Evolutionary conservation across 2,888 invertebrate genomes (phyloP).

Genomic region (Conops quadrifasciatus): DNA sequence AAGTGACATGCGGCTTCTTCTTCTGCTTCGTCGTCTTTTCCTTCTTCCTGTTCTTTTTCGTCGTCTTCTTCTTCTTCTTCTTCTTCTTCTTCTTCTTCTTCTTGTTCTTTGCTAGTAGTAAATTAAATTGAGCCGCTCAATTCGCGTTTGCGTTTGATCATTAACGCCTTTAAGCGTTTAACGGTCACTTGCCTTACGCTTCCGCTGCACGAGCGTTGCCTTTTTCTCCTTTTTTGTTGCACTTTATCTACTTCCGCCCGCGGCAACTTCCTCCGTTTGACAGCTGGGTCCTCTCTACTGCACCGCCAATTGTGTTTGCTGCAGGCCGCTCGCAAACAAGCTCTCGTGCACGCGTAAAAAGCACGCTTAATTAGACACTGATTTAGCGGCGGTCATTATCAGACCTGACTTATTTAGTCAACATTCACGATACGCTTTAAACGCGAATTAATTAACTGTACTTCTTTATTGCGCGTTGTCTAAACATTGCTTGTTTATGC

Average conservation of each 20-base stretch:
- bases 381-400: constrained; percentile 14
- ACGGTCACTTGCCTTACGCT: not conserved
- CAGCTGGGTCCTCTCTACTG: too few species aligned
- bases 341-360: too few species aligned
- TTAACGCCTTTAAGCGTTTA: not conserved
- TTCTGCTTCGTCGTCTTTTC: not conserved
- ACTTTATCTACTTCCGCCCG: too few species aligned
- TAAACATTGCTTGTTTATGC: not conserved
- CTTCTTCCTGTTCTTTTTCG: not conserved
- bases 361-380: constrained; percentile 20
- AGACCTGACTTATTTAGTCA: not conserved
- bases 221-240: not conserved
- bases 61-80: not conserved
- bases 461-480: not conserved
- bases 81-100: too few species aligned
- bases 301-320: too few species aligned
- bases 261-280: not conserved
- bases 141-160: not conserved
- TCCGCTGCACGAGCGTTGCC: not conserved
- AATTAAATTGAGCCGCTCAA: too few species aligned
- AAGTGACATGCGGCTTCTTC: not conserved
- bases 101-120: too few species aligned
- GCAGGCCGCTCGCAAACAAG: too few species aligned
- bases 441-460: constrained; percentile 26
- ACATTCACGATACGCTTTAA: constrained; percentile 23